phyloP scores from a whole-genome alignment of 2,797 vertebrate genomes.

The Myotis planiceps region DNA sequence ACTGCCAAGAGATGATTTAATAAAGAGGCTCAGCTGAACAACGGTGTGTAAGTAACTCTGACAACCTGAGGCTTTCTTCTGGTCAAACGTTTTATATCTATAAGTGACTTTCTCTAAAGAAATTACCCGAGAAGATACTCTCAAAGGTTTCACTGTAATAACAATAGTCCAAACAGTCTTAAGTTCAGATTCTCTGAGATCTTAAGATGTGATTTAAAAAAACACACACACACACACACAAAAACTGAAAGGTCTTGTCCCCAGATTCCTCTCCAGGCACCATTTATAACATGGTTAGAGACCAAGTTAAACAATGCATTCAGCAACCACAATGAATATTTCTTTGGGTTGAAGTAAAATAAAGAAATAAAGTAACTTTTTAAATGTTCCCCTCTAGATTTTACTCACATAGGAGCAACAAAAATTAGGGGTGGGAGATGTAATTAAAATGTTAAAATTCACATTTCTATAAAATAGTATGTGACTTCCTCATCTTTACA shows the following conservation, averaged over 20 bases:
- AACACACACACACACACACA: conserved; percentile 10
- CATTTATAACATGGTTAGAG: conserved; percentile 84
- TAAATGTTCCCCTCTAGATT: conserved; percentile 77
- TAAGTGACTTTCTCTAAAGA: conserved; percentile 80
- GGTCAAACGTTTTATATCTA: conserved; percentile 84
- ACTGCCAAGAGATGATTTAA: conserved; percentile 83
- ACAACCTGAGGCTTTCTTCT: conserved; percentile 81
- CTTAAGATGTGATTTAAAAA: conserved; percentile 83
- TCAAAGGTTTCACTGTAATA: conserved; percentile 85
- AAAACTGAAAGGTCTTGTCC: conserved; percentile 84
- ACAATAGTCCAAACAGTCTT: conserved; percentile 81
- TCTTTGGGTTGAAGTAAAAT: conserved; percentile 75
- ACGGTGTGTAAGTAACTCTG: conserved; percentile 70
- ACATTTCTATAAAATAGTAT: not conserved
- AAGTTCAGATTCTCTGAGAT: conserved; percentile 85
- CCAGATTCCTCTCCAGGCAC: conserved; percentile 80
- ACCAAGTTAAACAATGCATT: conserved; percentile 78
- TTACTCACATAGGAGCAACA: conserved; percentile 29
- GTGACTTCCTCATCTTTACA: not conserved
- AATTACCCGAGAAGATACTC: conserved; percentile 79
- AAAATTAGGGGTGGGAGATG: not conserved
- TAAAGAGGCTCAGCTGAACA: conserved; percentile 81
- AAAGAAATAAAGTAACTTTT: conserved; percentile 78
- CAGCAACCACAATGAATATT: conserved; percentile 73
- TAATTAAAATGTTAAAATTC: conserved; percentile 11